phyloP scores from a whole-genome alignment of 2,113 vertebrate species.

The Tachycineta bicolor region DNA sequence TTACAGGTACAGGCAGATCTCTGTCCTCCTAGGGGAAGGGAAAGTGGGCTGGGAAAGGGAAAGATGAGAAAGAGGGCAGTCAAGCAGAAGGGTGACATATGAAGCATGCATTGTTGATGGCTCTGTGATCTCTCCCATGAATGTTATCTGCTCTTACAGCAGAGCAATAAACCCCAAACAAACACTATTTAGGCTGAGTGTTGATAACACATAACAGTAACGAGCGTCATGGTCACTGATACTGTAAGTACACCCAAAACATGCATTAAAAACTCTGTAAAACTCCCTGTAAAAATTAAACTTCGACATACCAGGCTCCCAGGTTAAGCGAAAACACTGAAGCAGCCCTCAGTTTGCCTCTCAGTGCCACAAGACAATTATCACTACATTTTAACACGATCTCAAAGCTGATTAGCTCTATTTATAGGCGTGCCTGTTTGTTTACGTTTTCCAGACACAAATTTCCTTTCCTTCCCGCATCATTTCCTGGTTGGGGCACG shows the following conservation, averaged over 20 bases:
- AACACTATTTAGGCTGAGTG: neutral
- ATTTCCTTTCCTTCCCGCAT: neutral
- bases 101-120: neutral
- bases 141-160: neutral
- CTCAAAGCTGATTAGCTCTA: slow-evolving; percentile 15
- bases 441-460: neutral
- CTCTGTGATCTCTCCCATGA: neutral
- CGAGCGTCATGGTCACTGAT: neutral
- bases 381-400: neutral
- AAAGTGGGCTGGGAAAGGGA: neutral
- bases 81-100: neutral
- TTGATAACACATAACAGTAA: neutral
- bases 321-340: neutral
- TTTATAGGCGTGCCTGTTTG: neutral
- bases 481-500: neutral
- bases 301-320: neutral
- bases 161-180: neutral
- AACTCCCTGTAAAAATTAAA: neutral
- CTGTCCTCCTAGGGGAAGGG: neutral
- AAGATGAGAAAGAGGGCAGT: neutral
- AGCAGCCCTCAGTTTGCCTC: neutral
- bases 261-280: neutral
- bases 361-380: neutral
- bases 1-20: neutral
- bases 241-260: neutral